Evolutionary conservation across 2,797 vertebrate genomes (phyloP).

Genomic region (Melanotaenia trifasciata): DNA sequence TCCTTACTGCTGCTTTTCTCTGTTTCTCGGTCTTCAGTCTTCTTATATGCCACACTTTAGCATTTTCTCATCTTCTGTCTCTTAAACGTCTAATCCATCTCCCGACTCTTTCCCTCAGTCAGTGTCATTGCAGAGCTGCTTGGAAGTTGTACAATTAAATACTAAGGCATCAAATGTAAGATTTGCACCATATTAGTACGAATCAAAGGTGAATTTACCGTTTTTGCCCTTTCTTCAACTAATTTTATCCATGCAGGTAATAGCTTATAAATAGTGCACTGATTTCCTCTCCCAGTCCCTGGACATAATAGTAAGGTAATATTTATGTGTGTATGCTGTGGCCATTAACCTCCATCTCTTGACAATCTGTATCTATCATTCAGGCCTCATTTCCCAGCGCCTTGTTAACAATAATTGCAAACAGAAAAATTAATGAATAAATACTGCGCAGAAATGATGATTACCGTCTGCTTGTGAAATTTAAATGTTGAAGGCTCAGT

Average conservation of each 20-base stretch:
- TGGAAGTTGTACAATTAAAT: slow-evolving; percentile 7
- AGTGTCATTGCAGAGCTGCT: slow-evolving; percentile 12
- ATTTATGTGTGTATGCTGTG: background rate
- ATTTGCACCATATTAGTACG: background rate
- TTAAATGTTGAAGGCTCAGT: slow-evolving; percentile 3
- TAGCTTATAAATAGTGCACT: background rate
- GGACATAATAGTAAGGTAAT: slow-evolving; percentile 3
- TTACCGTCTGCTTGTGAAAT: slow-evolving; percentile 31
- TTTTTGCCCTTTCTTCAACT: background rate
- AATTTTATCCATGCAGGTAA: slow-evolving; percentile 5
- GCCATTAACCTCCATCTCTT: slow-evolving; percentile 20
- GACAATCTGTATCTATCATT: slow-evolving; percentile 39
- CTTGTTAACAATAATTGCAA: slow-evolving; percentile 33
- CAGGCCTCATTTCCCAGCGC: slow-evolving; percentile 28
- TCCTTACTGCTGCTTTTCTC: slow-evolving; percentile 8
- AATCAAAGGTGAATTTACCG: slow-evolving; percentile 4
- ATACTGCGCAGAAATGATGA: background rate
- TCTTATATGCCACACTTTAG: slow-evolving; percentile 23
- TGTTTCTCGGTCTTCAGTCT: slow-evolving; percentile 27
- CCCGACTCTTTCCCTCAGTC: background rate
- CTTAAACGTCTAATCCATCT: slow-evolving; percentile 20
- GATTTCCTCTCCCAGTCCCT: background rate
- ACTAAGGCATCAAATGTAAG: background rate
- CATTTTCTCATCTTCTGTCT: slow-evolving; percentile 8
- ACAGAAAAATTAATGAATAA: slow-evolving; percentile 9